Base-by-base conservation (phyloP, 2,797 vertebrate genomes). In the Clarias platycephalus region DNA sequence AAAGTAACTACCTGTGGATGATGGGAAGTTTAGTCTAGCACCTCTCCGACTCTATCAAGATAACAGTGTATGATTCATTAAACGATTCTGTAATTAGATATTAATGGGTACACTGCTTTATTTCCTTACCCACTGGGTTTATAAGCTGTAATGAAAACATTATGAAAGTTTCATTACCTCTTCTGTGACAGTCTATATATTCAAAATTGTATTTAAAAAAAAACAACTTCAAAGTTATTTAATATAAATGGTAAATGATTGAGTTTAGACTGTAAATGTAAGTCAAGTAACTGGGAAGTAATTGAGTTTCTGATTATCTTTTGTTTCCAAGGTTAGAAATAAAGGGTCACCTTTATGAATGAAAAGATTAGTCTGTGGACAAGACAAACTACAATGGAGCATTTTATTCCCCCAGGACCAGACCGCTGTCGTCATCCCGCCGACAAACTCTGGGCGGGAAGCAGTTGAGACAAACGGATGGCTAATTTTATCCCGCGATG, bases 401-500 rank as follows among this genome's bases (percentile, higher is more conserved):
- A 4, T 34, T 75, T 75, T 81, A 49, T 49, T 34, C 57, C 34
- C 53, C 58, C 62, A 31, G 24, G 60, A 49, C 64, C 58, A n/a
- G 75, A 62, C 77, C 53, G 63, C 57, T 79, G 70, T 79, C 89
- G 86, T 86, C 76, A 71, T 20, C 70, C 82, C 84, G 75, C 84
- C 87, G 86, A 89, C 79, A 84, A 84, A 80, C 40, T 26, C 83
- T 77, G 40, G 55, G 72, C 12, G 71, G 64, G 49, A 76, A 34
- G 74, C 74, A 76, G 26, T 5, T 67, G 75, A 89, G 75, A 85
- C 58, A 34, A 82, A 68, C 63, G 71, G 44, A 20, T 22, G 49
- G 85, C 81, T 86, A 83, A 87, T 86, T 89, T 90, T 91, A 88
- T 86, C 77, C 74, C 55, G 18, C 74, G 71, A 78, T 80, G 78